These are phyloP conservation scores for Cygnus atratus DNA, from an alignment of 2,113 vertebrate species.

Conservation along the genomic window DNA sequence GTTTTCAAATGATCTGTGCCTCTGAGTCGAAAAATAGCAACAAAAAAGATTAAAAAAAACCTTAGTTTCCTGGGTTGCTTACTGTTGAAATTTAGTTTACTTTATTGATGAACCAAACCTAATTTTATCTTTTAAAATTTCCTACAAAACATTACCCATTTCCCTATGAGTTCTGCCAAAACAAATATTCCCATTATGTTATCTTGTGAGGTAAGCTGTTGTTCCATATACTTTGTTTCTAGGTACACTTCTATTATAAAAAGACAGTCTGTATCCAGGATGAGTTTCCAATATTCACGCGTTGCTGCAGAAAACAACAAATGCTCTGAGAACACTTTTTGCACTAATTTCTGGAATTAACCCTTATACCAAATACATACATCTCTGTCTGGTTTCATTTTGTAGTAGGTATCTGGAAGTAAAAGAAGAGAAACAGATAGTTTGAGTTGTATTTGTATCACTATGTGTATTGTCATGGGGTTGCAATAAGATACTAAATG, in stretches of 20 bases:
- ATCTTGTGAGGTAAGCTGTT: background rate
- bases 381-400: background rate
- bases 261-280: background rate
- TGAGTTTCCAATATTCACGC: background rate
- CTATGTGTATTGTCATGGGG: background rate
- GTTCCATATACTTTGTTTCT: background rate
- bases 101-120: constrained; percentile 26
- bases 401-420: background rate
- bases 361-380: background rate
- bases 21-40: background rate
- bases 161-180: background rate
- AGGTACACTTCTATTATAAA: background rate
- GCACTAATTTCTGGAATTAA: background rate
- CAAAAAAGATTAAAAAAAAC: constrained; percentile 18
- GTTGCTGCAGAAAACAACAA: background rate
- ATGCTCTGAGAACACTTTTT: background rate
- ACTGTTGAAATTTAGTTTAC: constrained; percentile 3
- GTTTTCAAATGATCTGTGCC: constrained; percentile 28
- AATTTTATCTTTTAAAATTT: constrained; percentile 8
- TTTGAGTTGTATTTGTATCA: background rate
- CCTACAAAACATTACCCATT: constrained; percentile 3
- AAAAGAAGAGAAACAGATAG: background rate
- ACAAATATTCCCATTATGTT: constrained; percentile 30
- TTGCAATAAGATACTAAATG: background rate
- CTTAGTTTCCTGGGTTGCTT: constrained; percentile 21